phyloP scores from a whole-genome alignment of 2,113 vertebrate genomes.

The Excalfactoria chinensis region DNA sequence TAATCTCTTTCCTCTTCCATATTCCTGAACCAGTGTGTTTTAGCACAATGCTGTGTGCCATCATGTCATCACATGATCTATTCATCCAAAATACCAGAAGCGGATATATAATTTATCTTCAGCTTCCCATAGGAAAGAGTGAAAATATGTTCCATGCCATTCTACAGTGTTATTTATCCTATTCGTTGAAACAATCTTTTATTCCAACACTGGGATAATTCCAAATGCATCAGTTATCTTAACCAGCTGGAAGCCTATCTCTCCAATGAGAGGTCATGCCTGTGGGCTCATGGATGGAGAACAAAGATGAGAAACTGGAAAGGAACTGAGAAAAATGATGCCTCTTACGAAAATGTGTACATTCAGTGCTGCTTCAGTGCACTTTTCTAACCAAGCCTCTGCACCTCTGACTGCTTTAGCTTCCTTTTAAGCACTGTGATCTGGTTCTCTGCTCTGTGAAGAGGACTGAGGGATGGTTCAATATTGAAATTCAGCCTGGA shows the following conservation, averaged over 20 bases:
- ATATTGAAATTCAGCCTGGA: background rate
- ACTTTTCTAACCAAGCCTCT: background rate
- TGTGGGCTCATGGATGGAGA: background rate
- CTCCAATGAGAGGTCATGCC: background rate
- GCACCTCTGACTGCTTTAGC: background rate
- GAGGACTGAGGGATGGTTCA: background rate
- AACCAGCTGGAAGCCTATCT: background rate
- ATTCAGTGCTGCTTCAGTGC: background rate
- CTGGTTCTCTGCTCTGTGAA: background rate
- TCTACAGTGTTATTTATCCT: background rate
- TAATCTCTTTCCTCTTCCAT: background rate
- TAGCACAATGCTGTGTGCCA: background rate
- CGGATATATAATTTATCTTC: background rate
- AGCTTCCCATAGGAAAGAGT: background rate
- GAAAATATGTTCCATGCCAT: background rate
- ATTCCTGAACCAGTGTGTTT: background rate
- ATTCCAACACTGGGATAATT: background rate
- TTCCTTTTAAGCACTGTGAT: background rate
- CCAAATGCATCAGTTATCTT: background rate
- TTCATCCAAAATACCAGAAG: background rate
- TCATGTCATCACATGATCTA: background rate
- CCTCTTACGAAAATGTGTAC: fast-evolving
- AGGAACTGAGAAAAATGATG: background rate
- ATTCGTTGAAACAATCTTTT: background rate
- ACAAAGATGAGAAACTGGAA: background rate